Evolutionary conservation across 2,888 invertebrate genomes (phyloP), one percentile per base, ranked within the genome.

Genomic region (Megamerina dolium): DNA sequence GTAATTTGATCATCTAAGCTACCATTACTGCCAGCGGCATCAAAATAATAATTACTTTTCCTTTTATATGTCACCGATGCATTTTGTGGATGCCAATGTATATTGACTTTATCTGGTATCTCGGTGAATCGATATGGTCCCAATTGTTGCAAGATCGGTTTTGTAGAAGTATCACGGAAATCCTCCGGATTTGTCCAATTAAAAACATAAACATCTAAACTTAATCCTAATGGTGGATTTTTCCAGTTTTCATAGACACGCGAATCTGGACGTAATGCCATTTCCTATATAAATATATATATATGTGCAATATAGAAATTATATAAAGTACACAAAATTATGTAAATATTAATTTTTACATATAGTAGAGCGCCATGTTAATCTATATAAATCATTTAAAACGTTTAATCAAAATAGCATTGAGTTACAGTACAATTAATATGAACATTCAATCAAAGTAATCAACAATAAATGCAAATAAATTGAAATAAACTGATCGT

Each of bases 171-270:
- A 16, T 77, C 77, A 3, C 76, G 75, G 26, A 80, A 76, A 37
- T 79, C 77, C 12, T 82, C 76, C 0, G 85, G 78, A 68, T 87
- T 87, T 4, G 87, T 87, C 87, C 87, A 87, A 67, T 87, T 87
- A 68, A 80, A 87, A 52, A 86, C 74, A 60, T 80, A 83, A 45
- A 87, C 74, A 54, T 85, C 81, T 53, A 87, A 70, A 57, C 71
- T 75, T 13, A 86, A 66, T 0, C 81, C 78, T 23, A 85, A 67
- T 0, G 78, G 75, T 1, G 83, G 81, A 32, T 75, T 79, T 58
- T 78, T 75, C 91, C 91, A 92, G 36, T 82, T 67, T 2, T 77
- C 73, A 67, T 75, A 88, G 16, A 79, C 75, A 10, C 74, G 70
- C 2, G 84, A 80, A 12, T 72, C 68, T 1, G 82, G 81, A 0